Evolutionary conservation across 2,797 vertebrate genomes (phyloP).

Genomic region (Nasua narica): DNA sequence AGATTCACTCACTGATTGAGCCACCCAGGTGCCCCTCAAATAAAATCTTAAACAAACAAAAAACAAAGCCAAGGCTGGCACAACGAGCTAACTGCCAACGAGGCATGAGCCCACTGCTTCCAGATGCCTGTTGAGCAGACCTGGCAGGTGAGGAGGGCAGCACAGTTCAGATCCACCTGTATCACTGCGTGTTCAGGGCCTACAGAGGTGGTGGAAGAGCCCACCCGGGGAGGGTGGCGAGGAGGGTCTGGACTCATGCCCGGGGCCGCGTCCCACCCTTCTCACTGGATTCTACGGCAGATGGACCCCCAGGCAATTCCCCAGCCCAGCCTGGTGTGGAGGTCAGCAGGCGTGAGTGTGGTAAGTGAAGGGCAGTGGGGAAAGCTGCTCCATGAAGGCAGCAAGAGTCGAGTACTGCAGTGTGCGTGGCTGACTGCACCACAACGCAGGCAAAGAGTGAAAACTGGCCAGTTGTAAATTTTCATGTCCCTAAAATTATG

Average conservation of each 20-base stretch:
- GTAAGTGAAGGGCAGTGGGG: rapidly evolving
- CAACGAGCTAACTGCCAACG: neutral
- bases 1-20: too few species aligned
- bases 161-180: neutral
- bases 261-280: rapidly evolving
- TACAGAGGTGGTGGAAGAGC: neutral
- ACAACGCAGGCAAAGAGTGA: rapidly evolving
- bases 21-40: neutral
- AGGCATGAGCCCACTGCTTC: neutral
- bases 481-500: rapidly evolving
- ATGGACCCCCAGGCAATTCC: neutral
- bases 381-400: too few species aligned
- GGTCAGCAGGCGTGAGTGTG: rapidly evolving
- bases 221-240: too few species aligned
- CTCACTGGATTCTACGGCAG: neutral
- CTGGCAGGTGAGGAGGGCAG: rapidly evolving
- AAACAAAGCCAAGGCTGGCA: neutral
- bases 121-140: too few species aligned
- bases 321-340: neutral
- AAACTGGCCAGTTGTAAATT: rapidly evolving
- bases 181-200: too few species aligned
- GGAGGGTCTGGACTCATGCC: neutral
- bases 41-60: neutral
- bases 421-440: rapidly evolving
- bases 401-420: rapidly evolving